Evolutionary conservation across 2,113 vertebrate genomes (phyloP), one percentile per base, ranked within the genome.

Genomic region (Morone chrysops): DNA sequence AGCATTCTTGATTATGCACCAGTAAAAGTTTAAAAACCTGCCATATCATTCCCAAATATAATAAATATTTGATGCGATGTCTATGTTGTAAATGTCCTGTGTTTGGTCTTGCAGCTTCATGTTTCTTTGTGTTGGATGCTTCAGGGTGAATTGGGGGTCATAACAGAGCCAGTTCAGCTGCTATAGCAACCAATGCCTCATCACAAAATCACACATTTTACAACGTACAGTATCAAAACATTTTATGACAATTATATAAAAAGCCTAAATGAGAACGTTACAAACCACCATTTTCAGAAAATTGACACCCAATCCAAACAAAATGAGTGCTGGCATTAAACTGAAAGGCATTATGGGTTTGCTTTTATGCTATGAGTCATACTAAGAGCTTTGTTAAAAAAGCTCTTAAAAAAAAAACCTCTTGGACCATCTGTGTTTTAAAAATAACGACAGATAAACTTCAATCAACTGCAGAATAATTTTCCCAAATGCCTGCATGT

Each of bases 271-370:
- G 67, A 65, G 51, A 54, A 84, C 78, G 53, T 74, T 8, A 78
- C n/a, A 63, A 40, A 73, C 51, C 0, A n/a, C 16, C 45, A 54
- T 70, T 86, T 85, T 89, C 59, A 73, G 17, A 61, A 76, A 85
- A 80, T 68, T 66, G 60, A 77, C 72, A 47, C 82, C 85, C 82
- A 87, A 82, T 82, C 78, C 54, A 51, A 69, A 82, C 78, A 50
- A 56, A 69, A 65, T 68, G 48, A 84, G 62, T 53, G 41, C 78
- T 63, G 66, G 59, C 66, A 74, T 84, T 81, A 78, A 77, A 81
- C 11, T n/a, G 78, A 70, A 81, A 75, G 53, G 47, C 70, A 80
- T 77, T 56, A 68, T 25, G 60, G 57, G 54, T 41, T n/a, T 59
- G 72, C 38, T 80, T 86, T 80, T 45, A 75, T 69, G 74, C 70